Base-by-base conservation (phyloP, 1,140 invertebrate species). In the Diploscapter pachys region DNA sequence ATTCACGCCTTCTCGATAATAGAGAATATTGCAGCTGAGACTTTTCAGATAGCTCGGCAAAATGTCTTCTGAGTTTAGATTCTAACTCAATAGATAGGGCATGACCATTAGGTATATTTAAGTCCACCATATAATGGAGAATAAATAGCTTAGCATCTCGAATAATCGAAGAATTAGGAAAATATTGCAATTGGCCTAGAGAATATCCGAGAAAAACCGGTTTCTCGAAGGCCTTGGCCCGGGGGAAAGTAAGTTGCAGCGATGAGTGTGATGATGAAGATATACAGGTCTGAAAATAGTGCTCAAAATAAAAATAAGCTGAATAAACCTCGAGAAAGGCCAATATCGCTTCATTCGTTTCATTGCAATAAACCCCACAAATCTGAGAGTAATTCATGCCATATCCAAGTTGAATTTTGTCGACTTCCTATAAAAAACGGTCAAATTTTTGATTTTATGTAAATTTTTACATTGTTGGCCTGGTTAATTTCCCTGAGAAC, bases 51-150 rank as follows among this genome's bases (percentile, higher is more conserved):
- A 81, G 68, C n/a, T 55, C 8, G 6, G 77, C 72, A 66, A 83
- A 83, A 11, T 82, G 61, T 4, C 64, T 63, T 48, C 82, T n/a
- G 3, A 83, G 57, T 57, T 82, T 78, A 4, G 31, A 54, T 63
- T 83, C 81, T 50, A 83, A 84, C 49, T 82, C 72, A 5, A 57
- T 59, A 5, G 80, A 54, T 4, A 83, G 62, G 31, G 56, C 64
- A 13, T 65, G n/a, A n/a, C 80, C 83, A 59, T 77, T 63, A n/a
- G 82, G 81, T 5, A 85, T 52, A 11, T 59, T 78, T 6, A 79
- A 53, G 67, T 82, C 82, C 4, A 82, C 83, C 81, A 83, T 85
- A 66, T 84, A 83, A 71, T 83, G 81, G 3, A 83, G 73, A 65
- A 83, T 77, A 48, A 83, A 73, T 13, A 83, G 77, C 57, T 72